Conservation (phyloP, 2,888 invertebrate species). For the Teinopalpus imperialis region DNA sequence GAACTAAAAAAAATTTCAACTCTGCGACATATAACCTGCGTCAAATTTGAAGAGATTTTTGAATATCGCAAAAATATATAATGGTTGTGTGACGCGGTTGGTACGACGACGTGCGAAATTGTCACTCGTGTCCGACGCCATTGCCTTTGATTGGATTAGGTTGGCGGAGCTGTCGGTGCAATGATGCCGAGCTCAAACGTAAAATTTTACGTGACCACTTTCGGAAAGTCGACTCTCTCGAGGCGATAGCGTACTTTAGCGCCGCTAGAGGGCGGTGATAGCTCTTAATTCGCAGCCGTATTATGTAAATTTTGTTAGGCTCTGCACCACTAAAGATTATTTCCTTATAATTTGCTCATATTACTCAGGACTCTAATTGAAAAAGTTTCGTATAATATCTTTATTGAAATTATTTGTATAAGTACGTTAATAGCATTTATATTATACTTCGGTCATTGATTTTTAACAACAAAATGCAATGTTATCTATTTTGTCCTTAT, state of each 20-base stretch:
- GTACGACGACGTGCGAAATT: constrained; percentile 59
- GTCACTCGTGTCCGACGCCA: constrained; percentile 68
- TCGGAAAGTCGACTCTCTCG: constrained; percentile 67
- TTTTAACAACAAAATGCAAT: no score
- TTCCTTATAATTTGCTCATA: neutral
- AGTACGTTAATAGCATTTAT: no score
- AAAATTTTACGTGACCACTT: constrained; percentile 81
- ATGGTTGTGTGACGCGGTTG: constrained; percentile 15
- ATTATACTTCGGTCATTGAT: no score
- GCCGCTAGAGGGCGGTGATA: constrained; percentile 51
- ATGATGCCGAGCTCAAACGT: constrained; percentile 71
- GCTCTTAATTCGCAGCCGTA: constrained; percentile 53
- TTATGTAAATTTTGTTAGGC: constrained; percentile 65
- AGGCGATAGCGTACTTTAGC: constrained; percentile 64
- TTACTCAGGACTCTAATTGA: no score
- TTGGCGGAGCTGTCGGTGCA: constrained; percentile 67
- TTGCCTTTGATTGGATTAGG: constrained; percentile 77
- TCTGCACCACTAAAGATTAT: constrained; percentile 16
- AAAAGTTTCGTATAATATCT: no score
- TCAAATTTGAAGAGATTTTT: constrained; percentile 14
- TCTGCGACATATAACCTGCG: constrained; percentile 10
- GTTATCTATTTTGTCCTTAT: no score
- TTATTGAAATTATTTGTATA: no score
- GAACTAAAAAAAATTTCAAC: no score
- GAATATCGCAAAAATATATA: constrained; percentile 21